Percentiles rank a stretch among this genome's conserved stretches.
These are phyloP conservation scores for Lochmaea capreae DNA, from an alignment of 2,888 invertebrate species.

Conservation along the genomic window DNA sequence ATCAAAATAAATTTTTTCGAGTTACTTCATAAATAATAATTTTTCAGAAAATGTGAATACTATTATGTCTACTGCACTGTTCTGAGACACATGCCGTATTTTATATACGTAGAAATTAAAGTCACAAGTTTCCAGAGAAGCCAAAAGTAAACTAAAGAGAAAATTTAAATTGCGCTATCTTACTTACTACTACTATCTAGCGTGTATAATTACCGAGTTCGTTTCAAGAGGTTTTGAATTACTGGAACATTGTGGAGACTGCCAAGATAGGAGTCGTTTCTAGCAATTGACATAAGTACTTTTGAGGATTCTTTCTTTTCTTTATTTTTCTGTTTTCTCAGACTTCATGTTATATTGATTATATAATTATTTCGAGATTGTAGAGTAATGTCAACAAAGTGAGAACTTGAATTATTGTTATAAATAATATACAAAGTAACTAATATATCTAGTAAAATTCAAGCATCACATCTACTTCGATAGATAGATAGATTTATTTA, in stretches of 20 bases:
- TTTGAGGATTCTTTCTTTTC: conserved; percentile 5
- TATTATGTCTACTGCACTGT: background rate
- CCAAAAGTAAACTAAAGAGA: conserved; percentile 21
- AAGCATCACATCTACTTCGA: too few species aligned
- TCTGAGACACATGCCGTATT: background rate
- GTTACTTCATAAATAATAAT: too few species aligned
- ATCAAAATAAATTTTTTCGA: too few species aligned
- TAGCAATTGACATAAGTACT: conserved; percentile 30
- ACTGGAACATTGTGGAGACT: conserved; percentile 25
- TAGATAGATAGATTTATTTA: too few species aligned
- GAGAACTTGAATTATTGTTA: background rate
- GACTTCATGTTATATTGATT: background rate
- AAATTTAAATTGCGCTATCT: conserved; percentile 29
- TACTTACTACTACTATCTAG: conserved; percentile 27
- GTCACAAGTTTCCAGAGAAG: conserved; percentile 20
- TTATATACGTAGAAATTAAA: conserved; percentile 14
- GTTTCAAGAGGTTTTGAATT: conserved; percentile 27
- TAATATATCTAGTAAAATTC: too few species aligned
- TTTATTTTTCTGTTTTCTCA: background rate
- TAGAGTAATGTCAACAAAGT: background rate
- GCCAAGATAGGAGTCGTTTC: conserved; percentile 21
- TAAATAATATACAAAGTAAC: background rate
- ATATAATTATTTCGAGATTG: background rate
- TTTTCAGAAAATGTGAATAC: too few species aligned
- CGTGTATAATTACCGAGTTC: conserved; percentile 33